Conservation (phyloP, 2,113 vertebrate genomes). For the Dolichotis patagonum region DNA sequence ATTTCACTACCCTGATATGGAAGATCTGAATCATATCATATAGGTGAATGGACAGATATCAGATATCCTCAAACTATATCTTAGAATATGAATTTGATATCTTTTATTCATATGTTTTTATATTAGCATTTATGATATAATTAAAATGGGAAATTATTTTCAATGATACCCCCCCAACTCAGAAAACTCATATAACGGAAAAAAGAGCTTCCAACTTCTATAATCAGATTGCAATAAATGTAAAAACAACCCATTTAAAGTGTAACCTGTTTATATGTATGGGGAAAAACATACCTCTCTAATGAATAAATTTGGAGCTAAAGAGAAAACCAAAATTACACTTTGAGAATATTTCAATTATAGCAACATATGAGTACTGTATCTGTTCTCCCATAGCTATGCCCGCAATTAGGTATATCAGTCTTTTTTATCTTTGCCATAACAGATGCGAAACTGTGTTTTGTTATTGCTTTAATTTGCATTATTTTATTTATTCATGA, state of each 20-base stretch:
- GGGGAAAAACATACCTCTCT: neutral
- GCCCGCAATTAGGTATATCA: neutral
- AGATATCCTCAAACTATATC: neutral
- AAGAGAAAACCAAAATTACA: conserved; percentile 44
- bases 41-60: neutral
- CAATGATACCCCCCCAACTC: neutral
- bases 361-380: neutral
- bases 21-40: conserved; percentile 33
- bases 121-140: neutral
- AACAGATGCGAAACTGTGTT: conserved; percentile 37
- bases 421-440: conserved; percentile 32
- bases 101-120: neutral
- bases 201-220: neutral
- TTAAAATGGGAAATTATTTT: neutral
- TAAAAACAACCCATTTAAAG: conserved; percentile 39
- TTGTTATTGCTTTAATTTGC: conserved; percentile 65
- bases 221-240: neutral
- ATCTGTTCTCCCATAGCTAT: conserved; percentile 1
- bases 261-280: neutral
- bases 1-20: neutral
- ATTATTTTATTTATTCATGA: conserved; percentile 63
- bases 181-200: neutral
- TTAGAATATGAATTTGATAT: neutral
- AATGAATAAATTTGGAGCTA: neutral
- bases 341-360: conserved; percentile 47